Percentiles rank a stretch among this genome's conserved stretches.
phyloP scores from a whole-genome alignment of 2,113 vertebrate species.

The Actenoides hombroni region DNA sequence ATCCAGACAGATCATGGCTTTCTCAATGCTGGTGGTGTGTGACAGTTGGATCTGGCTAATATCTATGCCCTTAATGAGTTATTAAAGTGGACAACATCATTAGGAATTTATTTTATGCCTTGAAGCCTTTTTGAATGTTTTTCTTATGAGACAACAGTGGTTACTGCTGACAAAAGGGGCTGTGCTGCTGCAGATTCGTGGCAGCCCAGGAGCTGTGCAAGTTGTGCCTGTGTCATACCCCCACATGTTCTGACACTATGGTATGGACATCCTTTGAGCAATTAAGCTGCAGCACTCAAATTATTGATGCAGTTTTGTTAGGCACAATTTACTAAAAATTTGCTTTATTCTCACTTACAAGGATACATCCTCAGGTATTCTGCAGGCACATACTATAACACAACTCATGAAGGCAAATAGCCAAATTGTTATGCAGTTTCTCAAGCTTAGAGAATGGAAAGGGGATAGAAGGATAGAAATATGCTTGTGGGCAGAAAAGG shows the following conservation, averaged over 20 bases:
- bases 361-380: neutral
- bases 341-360: neutral
- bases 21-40: neutral
- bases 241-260: fast-evolving
- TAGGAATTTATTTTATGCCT: neutral
- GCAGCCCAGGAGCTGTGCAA: neutral
- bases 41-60: neutral
- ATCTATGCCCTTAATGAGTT: neutral
- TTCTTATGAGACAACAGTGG: neutral
- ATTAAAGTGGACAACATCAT: neutral
- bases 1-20: neutral
- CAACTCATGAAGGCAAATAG: neutral
- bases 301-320: neutral
- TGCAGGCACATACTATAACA: neutral
- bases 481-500: neutral
- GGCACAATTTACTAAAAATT: neutral
- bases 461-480: neutral
- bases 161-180: neutral
- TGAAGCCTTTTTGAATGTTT: neutral
- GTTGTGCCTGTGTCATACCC: neutral
- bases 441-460: neutral
- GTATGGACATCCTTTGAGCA: neutral
- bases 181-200: neutral
- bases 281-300: neutral
- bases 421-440: neutral